Percentiles rank a stretch among this genome's conserved stretches.
Conservation (phyloP, 2,113 vertebrate genomes). For the Peromyscus polionotus region DNA sequence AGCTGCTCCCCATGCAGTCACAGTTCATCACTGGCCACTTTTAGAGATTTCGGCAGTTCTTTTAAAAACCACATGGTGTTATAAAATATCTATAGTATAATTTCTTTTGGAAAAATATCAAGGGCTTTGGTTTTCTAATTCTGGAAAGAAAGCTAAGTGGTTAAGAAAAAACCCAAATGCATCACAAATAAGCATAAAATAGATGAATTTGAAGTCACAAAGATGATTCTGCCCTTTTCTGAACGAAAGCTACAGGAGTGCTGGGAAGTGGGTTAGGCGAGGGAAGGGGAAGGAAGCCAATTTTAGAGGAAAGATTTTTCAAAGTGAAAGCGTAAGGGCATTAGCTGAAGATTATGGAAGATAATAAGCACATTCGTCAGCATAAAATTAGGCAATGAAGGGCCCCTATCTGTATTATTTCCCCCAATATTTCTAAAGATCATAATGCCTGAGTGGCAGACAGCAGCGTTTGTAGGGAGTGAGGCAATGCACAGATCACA, state of each 20-base stretch:
- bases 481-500: background rate
- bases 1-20: slow-evolving; percentile 81
- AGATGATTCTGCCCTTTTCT: background rate
- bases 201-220: slow-evolving; percentile 43
- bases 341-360: slow-evolving; percentile 12
- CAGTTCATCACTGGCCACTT: slow-evolving; percentile 8
- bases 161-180: slow-evolving; percentile 31
- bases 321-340: background rate
- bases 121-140: slow-evolving; percentile 59
- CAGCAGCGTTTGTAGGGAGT: background rate
- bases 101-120: slow-evolving; percentile 47
- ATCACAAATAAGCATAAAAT: slow-evolving; percentile 57
- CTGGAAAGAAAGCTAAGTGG: slow-evolving; percentile 48
- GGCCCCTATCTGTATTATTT: background rate
- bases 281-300: slow-evolving; percentile 31
- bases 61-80: slow-evolving; percentile 26
- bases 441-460: background rate
- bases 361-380: background rate
- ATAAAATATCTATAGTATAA: slow-evolving; percentile 19
- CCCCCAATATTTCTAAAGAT: background rate
- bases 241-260: slow-evolving; percentile 3
- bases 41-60: background rate
- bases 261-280: slow-evolving; percentile 18
- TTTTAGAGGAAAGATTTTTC: slow-evolving; percentile 45
- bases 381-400: background rate